Percentiles rank a stretch among this genome's conserved stretches.
These are phyloP conservation scores for Busseola fusca DNA, from an alignment of 2,888 invertebrate genomes.

Conservation along the genomic window DNA sequence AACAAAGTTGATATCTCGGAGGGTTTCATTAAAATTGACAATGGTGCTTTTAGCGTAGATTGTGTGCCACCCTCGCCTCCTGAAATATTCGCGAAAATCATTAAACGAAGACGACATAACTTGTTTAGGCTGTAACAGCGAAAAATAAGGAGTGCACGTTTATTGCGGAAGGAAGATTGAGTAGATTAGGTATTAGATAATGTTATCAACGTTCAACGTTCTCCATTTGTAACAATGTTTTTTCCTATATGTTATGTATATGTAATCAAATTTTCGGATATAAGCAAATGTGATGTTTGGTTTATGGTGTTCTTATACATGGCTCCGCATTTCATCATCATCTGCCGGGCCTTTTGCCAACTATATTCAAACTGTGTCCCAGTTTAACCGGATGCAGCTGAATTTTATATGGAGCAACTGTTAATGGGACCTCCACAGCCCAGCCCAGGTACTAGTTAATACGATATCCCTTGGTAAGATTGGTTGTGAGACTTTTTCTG, in stretches of 20 bases:
- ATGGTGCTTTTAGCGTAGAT: conserved; percentile 67
- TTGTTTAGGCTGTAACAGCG: conserved; percentile 52
- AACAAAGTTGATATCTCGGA: conserved; percentile 67
- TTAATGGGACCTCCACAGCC: background rate
- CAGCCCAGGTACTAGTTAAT: background rate
- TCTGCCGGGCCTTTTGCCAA: background rate
- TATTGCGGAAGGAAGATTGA: conserved; percentile 41
- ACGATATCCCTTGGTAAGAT: background rate
- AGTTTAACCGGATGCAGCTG: background rate
- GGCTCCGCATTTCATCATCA: background rate
- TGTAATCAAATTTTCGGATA: background rate
- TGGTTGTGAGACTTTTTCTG: background rate
- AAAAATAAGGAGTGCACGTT: conserved; percentile 49
- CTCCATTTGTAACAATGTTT: conserved; percentile 9
- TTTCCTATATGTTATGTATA: background rate
- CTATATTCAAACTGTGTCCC: background rate
- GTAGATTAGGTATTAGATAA: conserved; percentile 28
- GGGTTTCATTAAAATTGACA: conserved; percentile 70
- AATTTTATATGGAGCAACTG: no score
- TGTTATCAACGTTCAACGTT: conserved; percentile 29
- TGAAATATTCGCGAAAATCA: conserved; percentile 59
- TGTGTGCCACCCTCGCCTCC: conserved; percentile 57
- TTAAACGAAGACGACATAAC: conserved; percentile 60
- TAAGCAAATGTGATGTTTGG: background rate
- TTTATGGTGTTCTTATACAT: background rate